These are phyloP conservation scores for Clinocottus analis DNA, from an alignment of 2,113 vertebrate species.

Conservation along the genomic window DNA sequence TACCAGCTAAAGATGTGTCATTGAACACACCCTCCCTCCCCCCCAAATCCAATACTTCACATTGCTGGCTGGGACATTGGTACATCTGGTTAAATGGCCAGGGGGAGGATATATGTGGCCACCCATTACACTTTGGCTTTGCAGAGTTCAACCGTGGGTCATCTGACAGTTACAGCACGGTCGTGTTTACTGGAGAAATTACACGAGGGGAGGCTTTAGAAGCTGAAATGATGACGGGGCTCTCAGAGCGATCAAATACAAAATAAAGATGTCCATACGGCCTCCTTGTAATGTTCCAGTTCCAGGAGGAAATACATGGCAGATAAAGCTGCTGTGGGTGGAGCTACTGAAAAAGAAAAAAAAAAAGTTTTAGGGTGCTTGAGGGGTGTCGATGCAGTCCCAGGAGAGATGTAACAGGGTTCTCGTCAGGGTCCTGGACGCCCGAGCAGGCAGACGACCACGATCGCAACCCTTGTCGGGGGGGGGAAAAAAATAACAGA, in stretches of 20 bases:
- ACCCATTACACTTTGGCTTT: constrained; percentile 61
- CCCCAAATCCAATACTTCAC: constrained; percentile 81
- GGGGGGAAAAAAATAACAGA: constrained; percentile 42
- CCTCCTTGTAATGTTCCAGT: constrained; percentile 49
- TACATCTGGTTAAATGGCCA: constrained; percentile 67
- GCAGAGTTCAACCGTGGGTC: constrained; percentile 69
- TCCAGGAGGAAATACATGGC: constrained; percentile 33
- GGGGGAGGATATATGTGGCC: constrained; percentile 19
- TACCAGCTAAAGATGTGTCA: constrained; percentile 66
- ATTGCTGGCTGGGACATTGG: constrained; percentile 85
- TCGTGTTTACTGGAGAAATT: constrained; percentile 46
- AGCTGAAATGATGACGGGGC: constrained; percentile 16
- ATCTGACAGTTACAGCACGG: constrained; percentile 46
- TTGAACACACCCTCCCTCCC: constrained; percentile 36
- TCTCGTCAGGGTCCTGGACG: constrained; percentile 35
- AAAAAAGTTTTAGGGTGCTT: constrained; percentile 23
- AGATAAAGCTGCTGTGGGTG: constrained; percentile 27
- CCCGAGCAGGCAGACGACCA: constrained; percentile 53
- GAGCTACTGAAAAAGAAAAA: neutral
- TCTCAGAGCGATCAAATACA: constrained; percentile 14
- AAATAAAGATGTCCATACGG: constrained; percentile 7
- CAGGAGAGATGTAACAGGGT: constrained; percentile 48
- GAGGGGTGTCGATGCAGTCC: constrained; percentile 62
- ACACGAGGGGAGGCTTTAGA: constrained; percentile 36
- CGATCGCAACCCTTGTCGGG: constrained; percentile 61